A percentile compares a stretch with the other conserved stretches of the same genome.
phyloP scores from a whole-genome alignment of 2,797 vertebrate genomes.

The Arctocebus calabarensis region DNA sequence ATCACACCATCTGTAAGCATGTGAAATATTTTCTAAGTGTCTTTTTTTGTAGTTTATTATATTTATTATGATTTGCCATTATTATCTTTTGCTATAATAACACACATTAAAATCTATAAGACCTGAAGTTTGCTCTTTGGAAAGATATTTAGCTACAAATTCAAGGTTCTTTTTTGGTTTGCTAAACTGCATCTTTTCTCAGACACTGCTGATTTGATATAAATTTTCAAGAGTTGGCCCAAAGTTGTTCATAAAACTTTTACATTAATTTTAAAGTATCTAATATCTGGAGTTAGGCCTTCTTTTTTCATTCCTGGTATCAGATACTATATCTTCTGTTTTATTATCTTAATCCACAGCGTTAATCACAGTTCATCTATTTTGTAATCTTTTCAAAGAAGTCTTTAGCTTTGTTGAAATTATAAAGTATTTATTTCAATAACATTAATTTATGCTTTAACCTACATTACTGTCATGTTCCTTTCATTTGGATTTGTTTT shows the following conservation, averaged over 20 bases:
- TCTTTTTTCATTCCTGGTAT: background rate
- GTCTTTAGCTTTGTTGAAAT: background rate
- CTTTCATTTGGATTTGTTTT: background rate
- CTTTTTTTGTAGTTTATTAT: slow-evolving; percentile 55
- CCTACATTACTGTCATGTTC: background rate
- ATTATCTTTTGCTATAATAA: slow-evolving; percentile 51
- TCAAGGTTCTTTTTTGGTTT: background rate
- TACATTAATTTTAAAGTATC: background rate
- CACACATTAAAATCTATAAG: background rate
- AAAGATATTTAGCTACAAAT: background rate
- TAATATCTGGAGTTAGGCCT: background rate
- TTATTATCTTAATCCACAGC: background rate
- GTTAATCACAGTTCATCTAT: background rate
- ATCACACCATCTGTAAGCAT: slow-evolving; percentile 58
- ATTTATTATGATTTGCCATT: slow-evolving; percentile 45
- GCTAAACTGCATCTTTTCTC: background rate
- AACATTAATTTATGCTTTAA: background rate
- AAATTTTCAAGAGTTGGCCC: background rate
- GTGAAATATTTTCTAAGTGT: background rate
- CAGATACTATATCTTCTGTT: background rate
- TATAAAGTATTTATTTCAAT: background rate
- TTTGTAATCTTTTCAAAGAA: slow-evolving; percentile 10
- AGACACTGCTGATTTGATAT: background rate
- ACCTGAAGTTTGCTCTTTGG: background rate
- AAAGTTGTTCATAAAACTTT: background rate